Percentiles rank a stretch among this genome's conserved stretches.
Evolutionary conservation across 2,797 vertebrate genomes (phyloP).

Genomic region (Lithobates pipiens): DNA sequence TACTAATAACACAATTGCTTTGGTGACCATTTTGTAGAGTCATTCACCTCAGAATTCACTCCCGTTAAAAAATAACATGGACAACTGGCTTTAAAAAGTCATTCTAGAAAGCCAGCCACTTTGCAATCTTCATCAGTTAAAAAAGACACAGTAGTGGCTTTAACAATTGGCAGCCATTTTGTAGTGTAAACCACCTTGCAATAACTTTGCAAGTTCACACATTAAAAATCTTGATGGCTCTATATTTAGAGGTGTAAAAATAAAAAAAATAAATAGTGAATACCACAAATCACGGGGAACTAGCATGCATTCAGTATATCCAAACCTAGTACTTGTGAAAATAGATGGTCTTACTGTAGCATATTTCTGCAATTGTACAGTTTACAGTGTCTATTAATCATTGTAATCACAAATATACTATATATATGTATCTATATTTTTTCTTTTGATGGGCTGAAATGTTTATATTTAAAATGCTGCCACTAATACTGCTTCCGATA

Average conservation of each 20-base stretch:
- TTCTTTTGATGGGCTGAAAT: slow-evolving; percentile 56
- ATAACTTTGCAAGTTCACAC: neutral
- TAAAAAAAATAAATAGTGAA: neutral
- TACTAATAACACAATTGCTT: neutral
- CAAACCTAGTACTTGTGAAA: slow-evolving; percentile 21
- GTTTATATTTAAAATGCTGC: slow-evolving; percentile 64
- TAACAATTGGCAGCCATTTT: neutral
- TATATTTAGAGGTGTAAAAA: neutral
- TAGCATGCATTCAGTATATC: slow-evolving; percentile 34
- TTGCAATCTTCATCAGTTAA: neutral
- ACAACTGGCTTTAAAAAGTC: neutral
- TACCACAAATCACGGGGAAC: slow-evolving; percentile 37
- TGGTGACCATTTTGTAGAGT: neutral
- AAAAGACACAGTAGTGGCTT: neutral
- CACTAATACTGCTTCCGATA: slow-evolving; percentile 69
- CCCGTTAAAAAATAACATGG: neutral
- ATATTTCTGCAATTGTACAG: slow-evolving; percentile 75
- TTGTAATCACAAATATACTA: slow-evolving; percentile 65
- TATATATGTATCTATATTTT: slow-evolving; percentile 55
- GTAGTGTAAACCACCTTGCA: neutral
- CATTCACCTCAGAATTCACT: neutral
- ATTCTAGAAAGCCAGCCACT: neutral
- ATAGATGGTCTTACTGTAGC: slow-evolving; percentile 64
- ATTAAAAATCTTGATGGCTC: neutral
- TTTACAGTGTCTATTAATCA: slow-evolving; percentile 73